Percentiles rank a stretch among this genome's conserved stretches.
Evolutionary conservation across 1,140 invertebrate species (phyloP).

Genomic region (Drosophila nigromelanica): DNA sequence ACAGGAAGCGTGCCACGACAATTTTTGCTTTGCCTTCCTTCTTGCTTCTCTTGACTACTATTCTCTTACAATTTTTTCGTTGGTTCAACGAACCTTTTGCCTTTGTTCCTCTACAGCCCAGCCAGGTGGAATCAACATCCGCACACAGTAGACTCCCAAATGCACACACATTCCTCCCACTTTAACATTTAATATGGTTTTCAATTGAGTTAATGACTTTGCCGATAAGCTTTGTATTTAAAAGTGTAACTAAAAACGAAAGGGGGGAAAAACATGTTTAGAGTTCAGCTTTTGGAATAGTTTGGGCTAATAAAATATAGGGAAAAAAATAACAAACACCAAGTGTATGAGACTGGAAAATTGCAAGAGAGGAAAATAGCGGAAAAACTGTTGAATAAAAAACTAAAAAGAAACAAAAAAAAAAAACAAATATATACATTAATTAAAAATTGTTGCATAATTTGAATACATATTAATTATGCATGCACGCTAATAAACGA

Average conservation of each 20-base stretch:
- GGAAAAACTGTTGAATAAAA: constrained; percentile 35
- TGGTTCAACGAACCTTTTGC: constrained; percentile 69
- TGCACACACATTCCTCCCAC: not conserved
- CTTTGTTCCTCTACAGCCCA: constrained; percentile 40
- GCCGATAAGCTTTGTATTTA: constrained; percentile 18
- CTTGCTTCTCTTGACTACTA: not conserved
- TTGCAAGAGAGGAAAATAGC: constrained; percentile 20
- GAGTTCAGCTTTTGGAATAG: constrained; percentile 4
- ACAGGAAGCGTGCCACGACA: constrained; percentile 56
- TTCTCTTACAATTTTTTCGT: constrained; percentile 29
- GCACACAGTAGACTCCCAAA: not conserved
- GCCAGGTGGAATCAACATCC: constrained; percentile 42
- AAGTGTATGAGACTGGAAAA: constrained; percentile 65
- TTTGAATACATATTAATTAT: constrained; percentile 18
- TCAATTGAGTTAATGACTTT: constrained; percentile 78
- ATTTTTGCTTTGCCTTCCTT: constrained; percentile 39
- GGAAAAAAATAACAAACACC: constrained; percentile 26
- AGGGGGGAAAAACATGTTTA: not conserved
- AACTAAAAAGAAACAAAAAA: constrained; percentile 16
- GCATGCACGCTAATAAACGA: constrained; percentile 19
- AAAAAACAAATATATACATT: constrained; percentile 48
- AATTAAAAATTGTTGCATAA: constrained; percentile 32
- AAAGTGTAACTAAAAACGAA: constrained; percentile 12
- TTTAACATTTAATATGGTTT: constrained; percentile 62
- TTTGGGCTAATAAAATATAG: constrained; percentile 7